phyloP scores from a whole-genome alignment of 1,140 invertebrate species.

The Microplitis mediator region DNA sequence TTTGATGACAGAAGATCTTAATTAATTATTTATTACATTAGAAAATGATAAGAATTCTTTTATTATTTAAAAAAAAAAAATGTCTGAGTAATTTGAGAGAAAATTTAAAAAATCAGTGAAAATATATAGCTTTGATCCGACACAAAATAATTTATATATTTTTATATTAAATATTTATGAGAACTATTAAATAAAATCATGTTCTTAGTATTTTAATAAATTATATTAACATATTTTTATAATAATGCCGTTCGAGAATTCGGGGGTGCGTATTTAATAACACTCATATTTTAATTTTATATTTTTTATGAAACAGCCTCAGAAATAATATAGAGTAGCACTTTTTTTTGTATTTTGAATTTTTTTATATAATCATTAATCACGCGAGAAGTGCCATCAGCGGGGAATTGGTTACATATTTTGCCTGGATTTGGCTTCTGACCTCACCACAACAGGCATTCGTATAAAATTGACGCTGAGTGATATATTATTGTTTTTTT shows the following conservation, averaged over 20 bases:
- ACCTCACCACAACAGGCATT: slow-evolving; percentile 20
- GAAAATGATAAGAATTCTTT: too few species aligned
- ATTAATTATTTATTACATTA: too few species aligned
- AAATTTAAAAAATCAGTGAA: too few species aligned
- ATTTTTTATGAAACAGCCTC: neutral
- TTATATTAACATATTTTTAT: neutral
- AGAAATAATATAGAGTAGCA: neutral
- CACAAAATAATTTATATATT: too few species aligned
- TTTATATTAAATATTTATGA: too few species aligned
- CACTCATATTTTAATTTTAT: neutral
- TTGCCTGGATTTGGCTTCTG: neutral
- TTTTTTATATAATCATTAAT: neutral
- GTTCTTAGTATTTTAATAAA: neutral
- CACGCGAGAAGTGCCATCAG: neutral
- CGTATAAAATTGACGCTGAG: slow-evolving; percentile 61
- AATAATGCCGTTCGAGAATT: neutral
- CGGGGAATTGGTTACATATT: neutral
- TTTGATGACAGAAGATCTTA: too few species aligned
- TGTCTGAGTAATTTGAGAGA: too few species aligned
- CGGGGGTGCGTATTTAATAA: neutral
- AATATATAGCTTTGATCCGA: too few species aligned
- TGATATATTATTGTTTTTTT: slow-evolving; percentile 35
- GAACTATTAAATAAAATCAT: too few species aligned
- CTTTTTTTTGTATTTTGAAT: neutral
- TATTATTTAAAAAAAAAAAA: too few species aligned